Evolutionary conservation across 2,113 vertebrate species (phyloP).

Genomic region (Crotalus helleri): DNA sequence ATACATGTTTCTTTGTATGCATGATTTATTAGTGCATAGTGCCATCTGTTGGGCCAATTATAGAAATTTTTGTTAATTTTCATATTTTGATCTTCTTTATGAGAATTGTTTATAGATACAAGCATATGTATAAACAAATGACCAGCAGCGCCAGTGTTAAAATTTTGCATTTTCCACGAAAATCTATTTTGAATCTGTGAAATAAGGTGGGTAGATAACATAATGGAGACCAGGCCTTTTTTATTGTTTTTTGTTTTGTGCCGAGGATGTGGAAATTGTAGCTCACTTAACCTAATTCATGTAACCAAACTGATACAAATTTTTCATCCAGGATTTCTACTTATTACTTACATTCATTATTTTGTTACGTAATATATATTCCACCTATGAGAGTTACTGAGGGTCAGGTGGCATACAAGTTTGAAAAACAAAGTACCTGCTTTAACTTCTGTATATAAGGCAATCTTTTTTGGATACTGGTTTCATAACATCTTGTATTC

Average conservation of each 20-base stretch:
- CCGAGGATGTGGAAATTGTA: neutral
- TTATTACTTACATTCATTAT: neutral
- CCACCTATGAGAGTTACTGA: neutral
- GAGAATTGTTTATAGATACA: neutral
- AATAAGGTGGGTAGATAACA: neutral
- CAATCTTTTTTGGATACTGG: neutral
- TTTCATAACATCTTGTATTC: neutral
- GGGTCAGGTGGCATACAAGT: neutral
- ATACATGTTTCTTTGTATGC: neutral
- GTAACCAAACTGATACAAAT: neutral
- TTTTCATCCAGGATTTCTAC: neutral
- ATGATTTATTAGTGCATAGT: neutral
- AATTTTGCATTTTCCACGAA: neutral
- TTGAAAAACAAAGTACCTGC: neutral
- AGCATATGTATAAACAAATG: neutral
- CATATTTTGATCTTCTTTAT: neutral
- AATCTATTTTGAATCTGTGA: neutral
- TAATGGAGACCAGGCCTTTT: neutral
- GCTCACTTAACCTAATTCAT: neutral
- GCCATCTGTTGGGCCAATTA: conserved; percentile 18
- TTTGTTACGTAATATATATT: neutral
- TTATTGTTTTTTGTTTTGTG: neutral
- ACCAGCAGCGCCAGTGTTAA: neutral
- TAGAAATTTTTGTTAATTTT: neutral
- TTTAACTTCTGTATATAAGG: neutral